Evolutionary conservation across 2,797 vertebrate genomes (phyloP).

Genomic region (Morus bassanus): DNA sequence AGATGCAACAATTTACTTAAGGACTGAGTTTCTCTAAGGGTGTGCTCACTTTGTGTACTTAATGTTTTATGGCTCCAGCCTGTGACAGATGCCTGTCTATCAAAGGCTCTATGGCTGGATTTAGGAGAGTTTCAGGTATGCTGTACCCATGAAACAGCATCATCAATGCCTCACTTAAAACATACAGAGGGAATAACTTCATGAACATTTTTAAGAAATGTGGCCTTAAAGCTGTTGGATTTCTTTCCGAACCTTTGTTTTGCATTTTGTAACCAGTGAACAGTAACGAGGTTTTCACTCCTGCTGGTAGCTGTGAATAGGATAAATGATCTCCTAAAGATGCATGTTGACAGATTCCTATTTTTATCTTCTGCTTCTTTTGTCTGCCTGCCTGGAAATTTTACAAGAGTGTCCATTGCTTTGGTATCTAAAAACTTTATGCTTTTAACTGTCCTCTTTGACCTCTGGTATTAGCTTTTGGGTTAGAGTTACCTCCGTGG

Average conservation of each 20-base stretch:
- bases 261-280: background rate
- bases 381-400: background rate
- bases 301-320: background rate
- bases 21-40: background rate
- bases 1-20: background rate
- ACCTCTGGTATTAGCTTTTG: background rate
- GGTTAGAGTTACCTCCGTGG: background rate
- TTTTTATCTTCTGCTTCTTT: background rate
- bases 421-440: background rate
- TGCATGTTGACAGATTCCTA: background rate
- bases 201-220: background rate
- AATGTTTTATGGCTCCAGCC: background rate
- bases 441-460: background rate
- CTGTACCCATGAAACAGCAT: background rate
- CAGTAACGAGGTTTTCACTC: background rate
- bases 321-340: background rate
- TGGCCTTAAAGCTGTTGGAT: background rate
- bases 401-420: background rate
- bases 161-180: background rate
- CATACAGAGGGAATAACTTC: background rate
- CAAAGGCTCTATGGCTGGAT: background rate
- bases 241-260: background rate
- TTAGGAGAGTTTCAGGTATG: background rate
- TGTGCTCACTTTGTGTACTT: background rate
- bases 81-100: background rate